Base-by-base conservation (phyloP, 2,113 vertebrate genomes). In the Acanthochromis polyacanthus region DNA sequence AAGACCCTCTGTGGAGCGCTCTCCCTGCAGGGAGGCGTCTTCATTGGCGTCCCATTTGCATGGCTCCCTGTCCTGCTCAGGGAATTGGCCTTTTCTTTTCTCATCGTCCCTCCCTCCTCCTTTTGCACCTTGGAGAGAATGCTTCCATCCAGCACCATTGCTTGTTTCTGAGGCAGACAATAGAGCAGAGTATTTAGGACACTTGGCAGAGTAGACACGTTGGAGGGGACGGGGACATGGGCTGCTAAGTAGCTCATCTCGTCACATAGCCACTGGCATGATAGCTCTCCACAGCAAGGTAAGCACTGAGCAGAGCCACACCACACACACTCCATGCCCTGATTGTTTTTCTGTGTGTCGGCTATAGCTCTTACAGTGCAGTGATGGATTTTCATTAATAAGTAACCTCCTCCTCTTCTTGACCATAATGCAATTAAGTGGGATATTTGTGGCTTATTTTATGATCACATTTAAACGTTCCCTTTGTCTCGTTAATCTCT, bases 161-260 rank as follows among this genome's bases (percentile, higher is more conserved):
- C 85, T 88, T 62, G 40, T 91, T 85, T 87, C 81, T 78, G 82
- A 84, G 66, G 78, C 83, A 85, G 81, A 94, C 93, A 94, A 93
- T 91, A 71, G 77, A 83, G 81, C 25, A 5, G 62, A 83, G 87
- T 89, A 93, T 95, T 94, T 90, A 92, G 92, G 92, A 88, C 85
- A 89, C 84, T 91, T 93, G 92, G 90, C 84, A 85, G 83, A 52
- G 56, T 50, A 48, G 67, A 63, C 61, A 25, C 61, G 74, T 85
- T 74, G 60, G 66, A 85, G 75, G 78, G 83, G 80, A 86, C 73
- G 82, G 78, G 62, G 81, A 69, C 75, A 76, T 50, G 58, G 84
- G 70, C 75, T 23, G 73, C 80, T 87, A 89, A 92, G 87, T 85
- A 88, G 91, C 90, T 89, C 89, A 88, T 84, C 73, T 76, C 59